Conservation (phyloP, 2,797 vertebrate genomes). For the Nyctibius grandis region DNA sequence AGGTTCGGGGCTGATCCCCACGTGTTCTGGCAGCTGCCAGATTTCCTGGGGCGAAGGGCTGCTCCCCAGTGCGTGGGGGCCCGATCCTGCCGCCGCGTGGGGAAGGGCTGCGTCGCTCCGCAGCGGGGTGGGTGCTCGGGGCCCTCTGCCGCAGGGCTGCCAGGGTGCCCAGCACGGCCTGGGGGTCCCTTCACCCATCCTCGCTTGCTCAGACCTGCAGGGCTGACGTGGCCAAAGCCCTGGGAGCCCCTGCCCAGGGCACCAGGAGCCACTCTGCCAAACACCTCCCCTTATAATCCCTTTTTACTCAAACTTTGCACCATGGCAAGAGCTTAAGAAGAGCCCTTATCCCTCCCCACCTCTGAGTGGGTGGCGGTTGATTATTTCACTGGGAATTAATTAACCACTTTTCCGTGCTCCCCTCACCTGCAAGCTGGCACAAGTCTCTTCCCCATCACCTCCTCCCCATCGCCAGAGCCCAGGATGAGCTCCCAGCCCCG, state of each 20-base stretch:
- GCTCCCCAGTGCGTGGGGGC: rapidly evolving
- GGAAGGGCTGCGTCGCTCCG: background rate
- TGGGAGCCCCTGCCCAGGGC: rapidly evolving
- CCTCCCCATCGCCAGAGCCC: background rate
- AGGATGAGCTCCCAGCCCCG: rapidly evolving
- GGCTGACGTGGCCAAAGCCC: background rate
- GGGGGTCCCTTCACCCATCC: background rate
- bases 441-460: background rate
- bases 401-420: background rate
- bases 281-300: background rate
- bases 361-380: background rate
- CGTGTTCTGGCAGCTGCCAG: background rate
- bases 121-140: background rate
- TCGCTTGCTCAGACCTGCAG: background rate
- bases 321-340: background rate
- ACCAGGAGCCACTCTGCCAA: rapidly evolving
- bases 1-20: background rate
- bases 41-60: background rate
- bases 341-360: background rate
- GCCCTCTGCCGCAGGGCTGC: background rate
- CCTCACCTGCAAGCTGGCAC: background rate
- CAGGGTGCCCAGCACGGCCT: background rate
- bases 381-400: background rate
- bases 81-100: background rate
- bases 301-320: background rate